Evolutionary conservation across 2,797 vertebrate species (phyloP).

Genomic region (Mallotus villosus): DNA sequence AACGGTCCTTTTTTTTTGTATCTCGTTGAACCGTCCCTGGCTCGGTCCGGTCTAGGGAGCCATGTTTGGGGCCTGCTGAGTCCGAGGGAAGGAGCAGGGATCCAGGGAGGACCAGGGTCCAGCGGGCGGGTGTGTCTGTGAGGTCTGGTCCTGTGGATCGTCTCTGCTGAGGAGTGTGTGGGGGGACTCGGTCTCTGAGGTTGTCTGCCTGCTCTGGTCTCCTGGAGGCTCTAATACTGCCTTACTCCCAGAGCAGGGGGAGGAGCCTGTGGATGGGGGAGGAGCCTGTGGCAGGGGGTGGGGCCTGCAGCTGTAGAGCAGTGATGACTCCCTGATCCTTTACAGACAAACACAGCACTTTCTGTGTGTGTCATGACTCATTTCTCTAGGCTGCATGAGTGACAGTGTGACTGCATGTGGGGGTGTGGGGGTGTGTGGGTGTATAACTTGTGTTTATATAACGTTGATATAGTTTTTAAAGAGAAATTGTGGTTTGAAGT

Average conservation of each 20-base stretch:
- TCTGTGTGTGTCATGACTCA: conserved; percentile 57
- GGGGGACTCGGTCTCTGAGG: conserved; percentile 74
- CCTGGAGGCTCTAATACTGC: conserved; percentile 87
- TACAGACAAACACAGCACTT: conserved; percentile 50
- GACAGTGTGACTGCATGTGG: conserved; percentile 23
- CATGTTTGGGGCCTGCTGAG: background rate
- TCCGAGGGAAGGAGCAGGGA: background rate
- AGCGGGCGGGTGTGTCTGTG: background rate
- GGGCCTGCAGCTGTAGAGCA: conserved; percentile 63
- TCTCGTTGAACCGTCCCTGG: background rate
- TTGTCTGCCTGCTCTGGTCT: conserved; percentile 79
- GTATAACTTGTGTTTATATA: background rate
- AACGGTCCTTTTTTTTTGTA: background rate
- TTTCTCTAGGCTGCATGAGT: conserved; percentile 35
- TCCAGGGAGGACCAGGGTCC: background rate
- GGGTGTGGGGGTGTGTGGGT: conserved; percentile 7
- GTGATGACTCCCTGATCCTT: conserved; percentile 75
- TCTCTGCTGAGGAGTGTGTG: conserved; percentile 34
- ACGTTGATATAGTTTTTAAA: too few species aligned
- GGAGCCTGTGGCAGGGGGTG: conserved; percentile 68
- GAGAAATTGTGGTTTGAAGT: too few species aligned
- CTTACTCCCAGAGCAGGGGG: conserved; percentile 70
- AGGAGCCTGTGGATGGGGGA: conserved; percentile 80
- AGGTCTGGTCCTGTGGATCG: background rate
- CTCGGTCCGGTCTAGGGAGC: background rate